Evolutionary conservation across 1,140 invertebrate species (phyloP).

Genomic region (Andricus grossulariae): DNA sequence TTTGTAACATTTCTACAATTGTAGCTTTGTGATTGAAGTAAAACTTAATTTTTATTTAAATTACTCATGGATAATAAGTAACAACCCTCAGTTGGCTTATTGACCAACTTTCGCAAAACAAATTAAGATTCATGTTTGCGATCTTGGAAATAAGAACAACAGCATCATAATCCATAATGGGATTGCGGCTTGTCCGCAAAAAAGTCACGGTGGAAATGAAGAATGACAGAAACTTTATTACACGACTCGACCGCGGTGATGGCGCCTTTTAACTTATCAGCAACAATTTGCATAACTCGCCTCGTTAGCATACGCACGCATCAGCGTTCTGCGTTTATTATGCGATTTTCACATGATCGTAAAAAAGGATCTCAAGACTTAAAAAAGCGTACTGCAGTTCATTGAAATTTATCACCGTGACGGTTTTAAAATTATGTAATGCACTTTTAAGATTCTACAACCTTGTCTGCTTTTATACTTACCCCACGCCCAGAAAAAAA

Average conservation of each 20-base stretch:
- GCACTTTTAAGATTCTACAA: not conserved
- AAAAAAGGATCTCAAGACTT: constrained; percentile 2
- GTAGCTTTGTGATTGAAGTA: not conserved
- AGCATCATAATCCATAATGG: not conserved
- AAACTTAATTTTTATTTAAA: not conserved
- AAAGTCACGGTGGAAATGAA: not conserved
- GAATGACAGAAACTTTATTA: constrained; percentile 22
- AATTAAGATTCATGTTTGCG: not conserved
- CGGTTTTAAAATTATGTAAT: not conserved
- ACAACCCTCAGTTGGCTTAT: too few relatives aligned
- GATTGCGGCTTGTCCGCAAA: not conserved
- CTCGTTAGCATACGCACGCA: constrained; percentile 26
- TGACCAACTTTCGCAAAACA: too few relatives aligned
- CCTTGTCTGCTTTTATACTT: not conserved
- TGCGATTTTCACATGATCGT: constrained; percentile 24
- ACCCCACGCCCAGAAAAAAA: too few relatives aligned
- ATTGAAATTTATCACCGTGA: constrained; percentile 23
- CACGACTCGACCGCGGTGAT: not conserved
- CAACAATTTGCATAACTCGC: constrained; percentile 15
- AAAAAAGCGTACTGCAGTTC: not conserved
- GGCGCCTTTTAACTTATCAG: constrained; percentile 28
- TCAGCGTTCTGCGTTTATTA: constrained; percentile 8
- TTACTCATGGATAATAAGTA: not conserved
- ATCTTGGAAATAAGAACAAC: not conserved
- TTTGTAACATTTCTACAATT: too few relatives aligned